A percentile compares a stretch with the other conserved stretches of the same genome.
phyloP scores from a whole-genome alignment of 2,797 vertebrate species.

The Scolopax bukidnonensis region DNA sequence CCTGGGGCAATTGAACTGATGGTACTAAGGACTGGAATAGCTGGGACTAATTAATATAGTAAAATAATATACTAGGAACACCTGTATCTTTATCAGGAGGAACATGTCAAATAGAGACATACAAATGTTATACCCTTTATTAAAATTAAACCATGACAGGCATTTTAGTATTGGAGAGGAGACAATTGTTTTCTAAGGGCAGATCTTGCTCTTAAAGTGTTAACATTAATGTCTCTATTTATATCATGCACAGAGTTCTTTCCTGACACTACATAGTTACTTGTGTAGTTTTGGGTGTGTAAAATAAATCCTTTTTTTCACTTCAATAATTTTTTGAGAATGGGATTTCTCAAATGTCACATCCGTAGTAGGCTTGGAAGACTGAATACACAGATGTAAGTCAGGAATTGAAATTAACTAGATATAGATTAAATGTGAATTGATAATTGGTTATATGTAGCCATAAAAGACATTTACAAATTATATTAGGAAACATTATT shows the following conservation, averaged over 20 bases:
- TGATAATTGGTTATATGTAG: background rate
- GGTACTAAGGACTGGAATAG: background rate
- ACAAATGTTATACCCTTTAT: background rate
- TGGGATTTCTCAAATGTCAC: background rate
- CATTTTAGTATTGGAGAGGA: background rate
- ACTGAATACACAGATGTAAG: background rate
- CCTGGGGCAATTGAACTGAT: background rate
- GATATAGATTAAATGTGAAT: background rate
- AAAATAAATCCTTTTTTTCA: background rate
- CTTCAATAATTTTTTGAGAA: background rate
- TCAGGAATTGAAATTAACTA: background rate
- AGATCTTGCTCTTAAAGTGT: background rate
- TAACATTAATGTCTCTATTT: background rate
- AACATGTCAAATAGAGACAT: background rate
- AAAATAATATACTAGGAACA: background rate
- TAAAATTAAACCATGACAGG: background rate
- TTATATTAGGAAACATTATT: background rate
- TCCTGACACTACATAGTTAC: background rate
- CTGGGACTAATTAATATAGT: background rate
- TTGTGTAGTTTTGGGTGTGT: background rate
- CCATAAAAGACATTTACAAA: background rate
- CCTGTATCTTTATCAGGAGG: background rate
- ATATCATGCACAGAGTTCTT: background rate
- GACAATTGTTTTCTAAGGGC: background rate
- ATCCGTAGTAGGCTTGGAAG: background rate